Base-by-base conservation (phyloP, 53 echinoderm and acorn worm species). In the Hippasteria phrygiana region DNA sequence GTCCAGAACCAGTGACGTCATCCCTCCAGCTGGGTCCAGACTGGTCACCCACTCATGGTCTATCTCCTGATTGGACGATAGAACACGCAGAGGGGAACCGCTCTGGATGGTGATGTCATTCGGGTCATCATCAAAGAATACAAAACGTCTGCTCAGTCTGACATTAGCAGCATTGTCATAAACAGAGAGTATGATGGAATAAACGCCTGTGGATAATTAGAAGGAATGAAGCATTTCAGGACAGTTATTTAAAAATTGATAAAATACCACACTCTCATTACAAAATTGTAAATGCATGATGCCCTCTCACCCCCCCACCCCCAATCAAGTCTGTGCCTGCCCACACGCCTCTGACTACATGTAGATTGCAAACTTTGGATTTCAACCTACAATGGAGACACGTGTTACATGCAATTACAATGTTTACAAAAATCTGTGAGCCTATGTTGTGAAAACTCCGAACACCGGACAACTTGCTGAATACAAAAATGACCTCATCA, bases 61-160 rank as follows among this genome's bases (percentile, higher is more conserved):
- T 14, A 77, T 77, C 45, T 77, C 75, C 40, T 40, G 1, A 13
- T 56, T 38, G 5, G 88, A 77, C 34, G 88, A 77, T 18, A 76
- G 54, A 3, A 88, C 62, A 7, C 76, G 59, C 13, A 88, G 45
- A 12, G 88, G 63, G 24, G 27, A 9, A 10, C 12, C 62, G 14
- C 5, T 5, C 20, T 50, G 42, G 43, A 66, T 13, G 38, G 59
- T 40, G 18, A 89, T 62, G 6, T 56, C 66, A 31, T 43, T 79
- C 20, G 62, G 34, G 47, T 76, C 88, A 53, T 56, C 80, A 39
- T 79, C 78, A 46, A 89, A 66, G 20, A 76, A 32, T 28, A 79
- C 37, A 40, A 89, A 89, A 6, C 79, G 79, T 55, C 89, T 55
- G 59, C 77, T 63, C 18, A 89, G 40, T 47, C 75, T 70, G 24